Conservation (phyloP, 1,140 invertebrate species). For the Thrips palmi region DNA sequence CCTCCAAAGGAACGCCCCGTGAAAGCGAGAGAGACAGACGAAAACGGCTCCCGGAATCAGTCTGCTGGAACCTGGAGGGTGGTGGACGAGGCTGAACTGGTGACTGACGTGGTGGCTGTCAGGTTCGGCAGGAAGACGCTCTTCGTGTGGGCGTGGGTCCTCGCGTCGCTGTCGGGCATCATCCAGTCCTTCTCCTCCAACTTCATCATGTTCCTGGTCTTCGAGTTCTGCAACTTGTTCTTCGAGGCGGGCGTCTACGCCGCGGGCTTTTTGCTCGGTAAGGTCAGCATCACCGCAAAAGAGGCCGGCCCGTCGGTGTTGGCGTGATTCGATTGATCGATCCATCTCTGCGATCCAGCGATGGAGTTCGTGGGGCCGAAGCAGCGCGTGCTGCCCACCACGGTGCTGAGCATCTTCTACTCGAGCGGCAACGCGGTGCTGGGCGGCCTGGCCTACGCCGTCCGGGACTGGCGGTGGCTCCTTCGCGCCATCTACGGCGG, state of each 20-base stretch:
- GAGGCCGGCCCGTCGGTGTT: not conserved
- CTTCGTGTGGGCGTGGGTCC: constrained; percentile 31
- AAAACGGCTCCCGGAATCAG: no score
- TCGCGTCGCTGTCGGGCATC: constrained; percentile 33
- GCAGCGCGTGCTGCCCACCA: constrained; percentile 15
- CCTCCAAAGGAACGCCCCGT: no score
- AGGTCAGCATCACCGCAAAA: constrained; percentile 9
- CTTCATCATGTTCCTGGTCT: constrained; percentile 31
- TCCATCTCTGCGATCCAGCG: constrained; percentile 10
- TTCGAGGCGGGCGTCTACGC: constrained; percentile 38
- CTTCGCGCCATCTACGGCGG: constrained; percentile 45
- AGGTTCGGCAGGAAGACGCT: constrained; percentile 39
- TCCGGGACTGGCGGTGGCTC: constrained; percentile 48
- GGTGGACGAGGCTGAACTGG: not conserved
- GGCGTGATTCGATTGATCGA: not conserved
- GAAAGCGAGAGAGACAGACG: no score
- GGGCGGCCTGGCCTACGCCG: constrained; percentile 42
- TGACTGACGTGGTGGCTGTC: constrained; percentile 14
- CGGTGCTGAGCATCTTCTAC: constrained; percentile 2
- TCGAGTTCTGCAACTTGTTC: constrained; percentile 36
- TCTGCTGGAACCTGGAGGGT: no score
- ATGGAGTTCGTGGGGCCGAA: not conserved
- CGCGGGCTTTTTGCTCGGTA: constrained; percentile 40
- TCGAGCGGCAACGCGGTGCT: constrained; percentile 44
- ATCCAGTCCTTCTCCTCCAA: constrained; percentile 30